Conservation (phyloP, 2,113 vertebrate genomes). For the Psettodes erumei region DNA sequence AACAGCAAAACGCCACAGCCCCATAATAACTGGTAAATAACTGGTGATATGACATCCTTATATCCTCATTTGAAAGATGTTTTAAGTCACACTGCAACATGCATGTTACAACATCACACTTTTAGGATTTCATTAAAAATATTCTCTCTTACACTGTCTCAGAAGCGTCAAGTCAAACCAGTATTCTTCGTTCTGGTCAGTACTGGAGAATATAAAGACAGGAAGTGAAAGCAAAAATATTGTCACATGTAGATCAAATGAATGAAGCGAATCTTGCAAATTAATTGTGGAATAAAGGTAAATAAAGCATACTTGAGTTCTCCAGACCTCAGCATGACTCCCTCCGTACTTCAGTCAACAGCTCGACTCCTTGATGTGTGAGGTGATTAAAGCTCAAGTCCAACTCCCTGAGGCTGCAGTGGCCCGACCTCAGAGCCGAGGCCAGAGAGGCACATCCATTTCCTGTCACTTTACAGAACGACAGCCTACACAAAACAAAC, state of each 20-base stretch:
- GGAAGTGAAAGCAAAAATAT: background rate
- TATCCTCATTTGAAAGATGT: too few species aligned
- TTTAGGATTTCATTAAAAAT: conserved; percentile 2
- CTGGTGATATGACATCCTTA: too few species aligned
- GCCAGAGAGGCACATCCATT: conserved; percentile 37
- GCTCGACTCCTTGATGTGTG: conserved; percentile 19
- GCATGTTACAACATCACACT: background rate
- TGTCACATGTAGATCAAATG: background rate
- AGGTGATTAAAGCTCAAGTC: conserved; percentile 60
- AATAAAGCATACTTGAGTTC: conserved; percentile 30
- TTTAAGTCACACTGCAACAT: background rate
- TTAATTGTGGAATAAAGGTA: background rate
- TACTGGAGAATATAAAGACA: conserved; percentile 6
- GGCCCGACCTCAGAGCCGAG: conserved; percentile 21
- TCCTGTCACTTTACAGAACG: conserved; percentile 52
- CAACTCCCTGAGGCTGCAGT: conserved; percentile 35
- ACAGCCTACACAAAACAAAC: conserved; percentile 37
- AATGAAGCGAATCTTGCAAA: background rate
- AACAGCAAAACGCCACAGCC: background rate
- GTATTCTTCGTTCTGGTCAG: conserved; percentile 30
- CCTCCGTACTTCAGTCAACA: conserved; percentile 18
- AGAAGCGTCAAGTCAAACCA: conserved; percentile 50
- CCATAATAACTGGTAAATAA: too few species aligned
- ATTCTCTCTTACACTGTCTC: conserved; percentile 32
- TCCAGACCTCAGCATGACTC: conserved; percentile 38